These are phyloP conservation scores for Tholera decimalis DNA, from an alignment of 2,888 invertebrate genomes.

Conservation along the genomic window DNA sequence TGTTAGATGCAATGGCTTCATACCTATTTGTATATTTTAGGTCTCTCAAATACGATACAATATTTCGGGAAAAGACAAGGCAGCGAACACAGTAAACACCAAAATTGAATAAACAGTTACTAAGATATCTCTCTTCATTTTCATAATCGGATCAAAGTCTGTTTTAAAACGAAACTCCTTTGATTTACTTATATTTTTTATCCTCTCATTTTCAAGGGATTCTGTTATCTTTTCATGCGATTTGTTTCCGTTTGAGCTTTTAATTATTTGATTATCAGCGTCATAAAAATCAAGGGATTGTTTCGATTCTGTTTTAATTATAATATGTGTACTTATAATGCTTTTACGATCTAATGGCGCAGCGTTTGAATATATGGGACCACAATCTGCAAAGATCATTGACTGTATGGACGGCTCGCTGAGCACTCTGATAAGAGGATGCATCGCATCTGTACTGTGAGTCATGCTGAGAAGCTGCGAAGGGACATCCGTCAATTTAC, in stretches of 20 bases:
- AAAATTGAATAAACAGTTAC: constrained; percentile 86
- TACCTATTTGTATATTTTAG: neutral
- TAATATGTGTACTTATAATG: constrained; percentile 61
- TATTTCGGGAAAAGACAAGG: constrained; percentile 83
- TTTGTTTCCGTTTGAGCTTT: constrained; percentile 47
- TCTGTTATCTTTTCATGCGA: constrained; percentile 29
- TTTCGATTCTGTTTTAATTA: constrained; percentile 31
- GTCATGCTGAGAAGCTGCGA: constrained; percentile 69
- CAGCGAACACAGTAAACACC: constrained; percentile 85
- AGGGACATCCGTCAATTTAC: constrained; percentile 75
- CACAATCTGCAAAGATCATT: constrained; percentile 67
- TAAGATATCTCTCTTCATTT: constrained; percentile 84
- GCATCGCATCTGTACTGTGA: constrained; percentile 70
- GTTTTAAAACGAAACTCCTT: constrained; percentile 49
- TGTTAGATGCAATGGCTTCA: constrained; percentile 6
- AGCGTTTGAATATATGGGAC: constrained; percentile 61
- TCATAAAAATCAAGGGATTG: constrained; percentile 31
- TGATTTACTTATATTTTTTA: constrained; percentile 41
- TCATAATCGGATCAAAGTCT: constrained; percentile 76
- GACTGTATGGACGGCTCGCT: constrained; percentile 74
- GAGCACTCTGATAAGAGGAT: constrained; percentile 70
- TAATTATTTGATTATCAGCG: constrained; percentile 38
- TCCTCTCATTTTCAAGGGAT: constrained; percentile 38
- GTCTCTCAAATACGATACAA: constrained; percentile 56
- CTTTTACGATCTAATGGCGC: constrained; percentile 54